A percentile compares a stretch with the other conserved stretches of the same genome.
phyloP scores from a whole-genome alignment of 2,113 vertebrate genomes.

The Alexandromys fortis region DNA sequence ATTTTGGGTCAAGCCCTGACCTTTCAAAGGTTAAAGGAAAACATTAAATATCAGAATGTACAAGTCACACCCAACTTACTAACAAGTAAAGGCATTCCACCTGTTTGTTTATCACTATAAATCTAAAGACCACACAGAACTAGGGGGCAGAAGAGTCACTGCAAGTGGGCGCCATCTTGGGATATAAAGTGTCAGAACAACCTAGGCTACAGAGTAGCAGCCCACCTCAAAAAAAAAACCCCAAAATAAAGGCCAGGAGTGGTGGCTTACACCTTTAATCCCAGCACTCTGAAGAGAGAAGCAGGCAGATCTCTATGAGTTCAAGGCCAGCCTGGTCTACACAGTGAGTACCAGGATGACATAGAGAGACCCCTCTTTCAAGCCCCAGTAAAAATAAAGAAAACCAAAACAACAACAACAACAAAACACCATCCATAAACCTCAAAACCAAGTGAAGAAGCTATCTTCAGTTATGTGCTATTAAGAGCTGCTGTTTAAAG shows the following conservation, averaged over 20 bases:
- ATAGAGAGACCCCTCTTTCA: not conserved
- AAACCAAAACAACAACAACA: not conserved
- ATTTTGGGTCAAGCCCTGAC: conserved; percentile 98
- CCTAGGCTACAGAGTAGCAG: not conserved
- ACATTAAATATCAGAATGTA: conserved; percentile 86
- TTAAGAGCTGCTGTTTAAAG: conserved; percentile 76
- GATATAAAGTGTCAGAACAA: not conserved
- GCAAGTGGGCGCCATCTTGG: not conserved
- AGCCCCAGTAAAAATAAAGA: too few species aligned
- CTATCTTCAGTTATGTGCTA: conserved; percentile 82
- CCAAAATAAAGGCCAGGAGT: not conserved
- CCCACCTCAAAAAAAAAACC: not conserved
- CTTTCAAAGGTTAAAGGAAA: conserved; percentile 90
- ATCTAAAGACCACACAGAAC: conserved; percentile 87
- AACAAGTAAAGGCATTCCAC: conserved; percentile 72
- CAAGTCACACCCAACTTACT: conserved; percentile 85
- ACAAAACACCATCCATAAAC: not conserved
- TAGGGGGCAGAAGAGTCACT: not conserved
- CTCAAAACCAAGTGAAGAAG: conserved; percentile 68
- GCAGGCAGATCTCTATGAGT: not conserved
- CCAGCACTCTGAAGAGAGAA: not conserved
- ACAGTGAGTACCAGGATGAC: not conserved
- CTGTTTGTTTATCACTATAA: conserved; percentile 84
- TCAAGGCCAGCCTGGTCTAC: not conserved
- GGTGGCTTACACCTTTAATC: not conserved